A percentile compares a stretch with the other conserved stretches of the same genome.
phyloP scores from a whole-genome alignment of 2,888 invertebrate species.

The Cataglyphis altisquamis region DNA sequence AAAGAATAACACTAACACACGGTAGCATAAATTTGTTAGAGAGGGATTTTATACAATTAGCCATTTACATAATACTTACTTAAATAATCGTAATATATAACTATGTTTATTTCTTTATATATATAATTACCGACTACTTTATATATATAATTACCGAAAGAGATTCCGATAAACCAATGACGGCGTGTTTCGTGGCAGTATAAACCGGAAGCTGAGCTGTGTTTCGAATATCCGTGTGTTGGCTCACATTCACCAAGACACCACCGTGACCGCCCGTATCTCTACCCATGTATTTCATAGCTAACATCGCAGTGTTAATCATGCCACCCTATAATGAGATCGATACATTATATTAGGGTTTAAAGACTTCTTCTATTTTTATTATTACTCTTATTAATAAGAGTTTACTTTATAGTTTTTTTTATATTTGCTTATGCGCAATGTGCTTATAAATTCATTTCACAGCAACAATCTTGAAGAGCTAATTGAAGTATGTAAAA shows the following conservation, averaged over 20 bases:
- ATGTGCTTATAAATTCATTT: background rate
- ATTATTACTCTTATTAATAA: background rate
- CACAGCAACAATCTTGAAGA: background rate
- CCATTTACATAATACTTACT: background rate
- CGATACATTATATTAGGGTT: background rate
- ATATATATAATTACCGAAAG: conserved; percentile 74
- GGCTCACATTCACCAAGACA: conserved; percentile 89
- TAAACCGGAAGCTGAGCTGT: conserved; percentile 87
- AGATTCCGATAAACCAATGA: conserved; percentile 80
- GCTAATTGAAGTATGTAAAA: conserved; percentile 1
- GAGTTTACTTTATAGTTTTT: background rate
- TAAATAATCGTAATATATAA: background rate
- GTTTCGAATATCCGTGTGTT: conserved; percentile 87
- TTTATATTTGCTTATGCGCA: background rate
- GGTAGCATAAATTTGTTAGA: background rate
- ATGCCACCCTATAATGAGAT: conserved; percentile 77
- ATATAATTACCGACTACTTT: conserved; percentile 72
- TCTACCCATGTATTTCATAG: conserved; percentile 85
- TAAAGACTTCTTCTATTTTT: background rate
- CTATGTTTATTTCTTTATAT: background rate
- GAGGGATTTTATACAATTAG: background rate
- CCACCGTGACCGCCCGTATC: conserved; percentile 88
- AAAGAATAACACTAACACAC: background rate
- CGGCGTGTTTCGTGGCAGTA: conserved; percentile 87
- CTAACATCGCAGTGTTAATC: conserved; percentile 82